These are phyloP conservation scores for Lepidurus arcticus DNA, from an alignment of 1,140 invertebrate genomes.

Conservation along the genomic window DNA sequence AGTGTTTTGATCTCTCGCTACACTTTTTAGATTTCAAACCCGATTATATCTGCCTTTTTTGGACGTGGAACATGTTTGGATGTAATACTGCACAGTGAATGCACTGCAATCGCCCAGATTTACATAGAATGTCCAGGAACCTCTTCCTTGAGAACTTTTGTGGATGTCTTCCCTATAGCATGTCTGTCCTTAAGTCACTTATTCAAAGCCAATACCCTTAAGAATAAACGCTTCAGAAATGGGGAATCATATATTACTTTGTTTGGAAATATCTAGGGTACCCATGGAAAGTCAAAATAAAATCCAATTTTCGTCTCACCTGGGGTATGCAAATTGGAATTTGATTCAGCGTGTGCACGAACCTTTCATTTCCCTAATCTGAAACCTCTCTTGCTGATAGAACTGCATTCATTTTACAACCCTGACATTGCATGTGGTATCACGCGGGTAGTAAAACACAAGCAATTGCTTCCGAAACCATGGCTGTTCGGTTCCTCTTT, in stretches of 20 bases:
- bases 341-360: background rate
- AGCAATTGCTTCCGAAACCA: background rate
- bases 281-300: background rate
- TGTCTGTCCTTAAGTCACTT: too few species aligned
- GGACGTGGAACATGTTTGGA: background rate
- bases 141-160: background rate
- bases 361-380: conserved; percentile 10
- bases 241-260: background rate
- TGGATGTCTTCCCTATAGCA: too few species aligned
- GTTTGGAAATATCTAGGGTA: background rate
- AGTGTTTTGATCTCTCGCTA: too few species aligned
- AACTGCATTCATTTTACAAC: background rate
- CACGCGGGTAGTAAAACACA: background rate
- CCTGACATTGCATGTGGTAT: conserved; percentile 20
- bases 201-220: too few species aligned
- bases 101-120: background rate
- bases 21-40: background rate
- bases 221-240: background rate
- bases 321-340: background rate
- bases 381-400: conserved; percentile 1
- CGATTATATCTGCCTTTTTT: background rate
- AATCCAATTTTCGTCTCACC: background rate
- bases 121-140: background rate
- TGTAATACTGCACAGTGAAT: background rate
- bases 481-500: background rate